These are phyloP conservation scores for Lutjanus argentimaculatus DNA, from an alignment of 2,797 vertebrate species.

Conservation along the genomic window DNA sequence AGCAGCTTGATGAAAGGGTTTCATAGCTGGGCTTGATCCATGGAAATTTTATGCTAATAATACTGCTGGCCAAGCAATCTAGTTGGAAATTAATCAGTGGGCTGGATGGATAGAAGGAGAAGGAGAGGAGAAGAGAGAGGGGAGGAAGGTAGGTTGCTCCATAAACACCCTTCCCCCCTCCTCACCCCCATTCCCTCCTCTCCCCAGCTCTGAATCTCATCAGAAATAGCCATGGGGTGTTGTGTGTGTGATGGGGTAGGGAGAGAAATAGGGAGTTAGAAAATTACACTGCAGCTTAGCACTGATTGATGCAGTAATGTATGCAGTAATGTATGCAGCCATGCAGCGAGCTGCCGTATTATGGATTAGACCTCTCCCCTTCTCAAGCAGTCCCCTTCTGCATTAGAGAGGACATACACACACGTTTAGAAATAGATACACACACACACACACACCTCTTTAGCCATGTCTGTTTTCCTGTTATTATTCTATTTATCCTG, in stretches of 20 bases:
- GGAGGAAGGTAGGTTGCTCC: slow-evolving; percentile 64
- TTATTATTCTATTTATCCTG: slow-evolving; percentile 63
- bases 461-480: slow-evolving; percentile 56
- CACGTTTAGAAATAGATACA: slow-evolving; percentile 17
- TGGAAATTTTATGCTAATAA: slow-evolving; percentile 91
- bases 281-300: slow-evolving; percentile 89
- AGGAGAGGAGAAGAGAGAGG: slow-evolving; percentile 25
- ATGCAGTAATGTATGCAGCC: slow-evolving; percentile 85
- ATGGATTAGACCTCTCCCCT: slow-evolving; percentile 78
- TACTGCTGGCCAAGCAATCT: slow-evolving; percentile 86
- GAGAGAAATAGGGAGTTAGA: slow-evolving; percentile 87
- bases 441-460: slow-evolving; percentile 43
- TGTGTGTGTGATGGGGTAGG: slow-evolving; percentile 87
- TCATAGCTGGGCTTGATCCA: slow-evolving; percentile 87
- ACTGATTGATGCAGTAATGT: slow-evolving; percentile 87
- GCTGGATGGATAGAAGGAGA: slow-evolving; percentile 64
- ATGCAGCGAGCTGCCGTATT: slow-evolving; percentile 77
- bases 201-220: slow-evolving; percentile 85
- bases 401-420: slow-evolving; percentile 55
- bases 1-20: slow-evolving; percentile 89
- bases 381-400: slow-evolving; percentile 62
- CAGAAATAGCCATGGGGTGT: slow-evolving; percentile 89
- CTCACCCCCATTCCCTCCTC: slow-evolving; percentile 65
- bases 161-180: slow-evolving; percentile 79
- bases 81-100: slow-evolving; percentile 89